A percentile compares a stretch with the other conserved stretches of the same genome.
Conservation (phyloP, 2,797 vertebrate species). For the Rhincodon typus region DNA sequence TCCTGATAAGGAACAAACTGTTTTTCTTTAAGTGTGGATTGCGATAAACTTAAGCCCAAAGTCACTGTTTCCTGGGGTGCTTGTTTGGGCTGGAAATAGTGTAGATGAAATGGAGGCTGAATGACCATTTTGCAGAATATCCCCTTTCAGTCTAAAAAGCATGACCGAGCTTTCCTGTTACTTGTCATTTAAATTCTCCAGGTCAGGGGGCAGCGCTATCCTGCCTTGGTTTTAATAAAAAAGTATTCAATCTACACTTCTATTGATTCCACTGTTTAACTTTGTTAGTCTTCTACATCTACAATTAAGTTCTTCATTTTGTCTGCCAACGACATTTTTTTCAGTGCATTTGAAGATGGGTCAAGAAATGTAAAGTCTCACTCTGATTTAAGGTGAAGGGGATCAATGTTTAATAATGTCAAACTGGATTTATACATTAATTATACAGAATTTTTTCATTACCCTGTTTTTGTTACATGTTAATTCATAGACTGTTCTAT, state of each 20-base stretch:
- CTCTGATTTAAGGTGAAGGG: not conserved
- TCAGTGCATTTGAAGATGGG: no score
- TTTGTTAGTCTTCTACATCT: not conserved
- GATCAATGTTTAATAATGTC: not conserved
- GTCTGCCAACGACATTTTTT: not conserved
- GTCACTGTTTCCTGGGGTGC: not conserved
- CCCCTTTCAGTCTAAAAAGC: no score
- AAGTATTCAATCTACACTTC: not conserved
- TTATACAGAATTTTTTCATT: not conserved
- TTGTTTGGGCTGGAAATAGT: no score
- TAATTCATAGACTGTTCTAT: not conserved
- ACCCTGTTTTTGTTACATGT: not conserved
- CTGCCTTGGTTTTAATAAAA: not conserved
- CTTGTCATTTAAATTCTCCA: no score
- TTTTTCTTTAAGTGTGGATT: not conserved
- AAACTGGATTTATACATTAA: not conserved
- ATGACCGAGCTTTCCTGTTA: no score
- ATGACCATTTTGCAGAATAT: no score
- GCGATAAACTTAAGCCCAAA: not conserved
- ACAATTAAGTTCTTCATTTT: not conserved
- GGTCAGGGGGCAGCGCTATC: not conserved
- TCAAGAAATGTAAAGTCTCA: not conserved
- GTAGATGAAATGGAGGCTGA: no score
- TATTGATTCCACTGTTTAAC: not conserved
- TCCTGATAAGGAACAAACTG: not conserved